Evolutionary conservation across 2,888 invertebrate genomes (phyloP), one percentile per base, ranked within the genome.

Genomic region (Dynastes tityus): DNA sequence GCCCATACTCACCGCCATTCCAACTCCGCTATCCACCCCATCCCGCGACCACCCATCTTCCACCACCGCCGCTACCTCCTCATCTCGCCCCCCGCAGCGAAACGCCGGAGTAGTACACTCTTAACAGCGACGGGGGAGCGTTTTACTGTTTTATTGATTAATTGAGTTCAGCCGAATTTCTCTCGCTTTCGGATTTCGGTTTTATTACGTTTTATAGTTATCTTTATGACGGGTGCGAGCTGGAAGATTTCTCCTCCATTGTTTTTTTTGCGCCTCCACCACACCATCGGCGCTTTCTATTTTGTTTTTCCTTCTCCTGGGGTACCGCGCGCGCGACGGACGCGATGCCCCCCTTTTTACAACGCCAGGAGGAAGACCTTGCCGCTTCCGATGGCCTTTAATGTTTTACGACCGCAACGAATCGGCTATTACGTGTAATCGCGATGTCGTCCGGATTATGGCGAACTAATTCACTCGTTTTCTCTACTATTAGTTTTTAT

Each of bases 131-230:
- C 87, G 87, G 87, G 88, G 87, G 87, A 88, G 86, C 88, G 87
- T 88, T 88, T 88, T 88, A 88, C 88, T 88, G 88, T 88, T 88
- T 88, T 88, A 88, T 88, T 88, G 88, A 88, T 88, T 88, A 88
- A 88, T 88, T 88, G 88, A 88, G 88, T 88, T 88, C 87, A 87
- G 87, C 87, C 87, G 86, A 87, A 88, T 87, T 86, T 87, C 87
- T 87, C 86, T 84, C 86, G 85, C 86, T 86, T 85, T 86, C 85
- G 85, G 86, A 87, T 87, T 86, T 86, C 85, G 85, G 84, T 87
- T 87, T 87, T 87, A 87, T 87, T 87, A 83, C 87, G 84, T 86
- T 87, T 87, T 87, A 87, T 86, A 87, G 87, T 87, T 86, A 86
- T 87, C 86, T 86, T 87, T 86, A 86, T 85, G 80, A 81, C 67